A percentile compares a stretch with the other conserved stretches of the same genome.
phyloP scores from a whole-genome alignment of 2,888 invertebrate genomes.

The Polyommatus iphigenia region DNA sequence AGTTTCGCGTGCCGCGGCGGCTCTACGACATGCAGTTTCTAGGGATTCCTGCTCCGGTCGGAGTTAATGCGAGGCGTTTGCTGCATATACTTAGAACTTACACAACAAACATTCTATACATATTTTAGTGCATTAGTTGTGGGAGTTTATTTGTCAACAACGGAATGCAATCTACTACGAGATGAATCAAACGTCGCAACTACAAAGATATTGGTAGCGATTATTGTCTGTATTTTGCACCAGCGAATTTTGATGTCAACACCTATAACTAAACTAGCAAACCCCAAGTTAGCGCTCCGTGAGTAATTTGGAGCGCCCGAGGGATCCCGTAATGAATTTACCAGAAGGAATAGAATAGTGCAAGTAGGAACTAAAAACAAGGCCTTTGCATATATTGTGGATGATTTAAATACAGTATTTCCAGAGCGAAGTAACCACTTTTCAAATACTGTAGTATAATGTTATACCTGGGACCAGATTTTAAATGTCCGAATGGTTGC shows the following conservation, averaged over 20 bases:
- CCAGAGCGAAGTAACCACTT: too few relatives aligned
- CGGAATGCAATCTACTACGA: neutral
- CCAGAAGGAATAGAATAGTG: too few relatives aligned
- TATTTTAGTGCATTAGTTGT: constrained; percentile 10
- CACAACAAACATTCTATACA: constrained; percentile 5
- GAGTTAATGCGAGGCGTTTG: constrained; percentile 21
- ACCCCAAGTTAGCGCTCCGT: too few relatives aligned
- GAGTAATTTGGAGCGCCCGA: too few relatives aligned
- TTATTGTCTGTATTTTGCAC: neutral
- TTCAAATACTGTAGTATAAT: too few relatives aligned
- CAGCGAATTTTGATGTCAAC: neutral
- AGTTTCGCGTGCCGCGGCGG: constrained; percentile 39
- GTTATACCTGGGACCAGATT: too few relatives aligned
- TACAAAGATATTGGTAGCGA: neutral
- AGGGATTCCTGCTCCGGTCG: constrained; percentile 7
- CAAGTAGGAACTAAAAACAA: too few relatives aligned
- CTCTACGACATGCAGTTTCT: constrained; percentile 15
- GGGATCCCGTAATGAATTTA: too few relatives aligned
- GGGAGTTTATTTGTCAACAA: neutral
- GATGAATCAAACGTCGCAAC: neutral
- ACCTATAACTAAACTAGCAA: too few relatives aligned
- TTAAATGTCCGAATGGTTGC: too few relatives aligned
- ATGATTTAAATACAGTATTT: too few relatives aligned
- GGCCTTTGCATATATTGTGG: too few relatives aligned
- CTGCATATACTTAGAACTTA: constrained; percentile 7